A percentile compares a stretch with the other conserved stretches of the same genome.
phyloP scores from a whole-genome alignment of 2,113 vertebrate species.

The Blennius ocellaris region DNA sequence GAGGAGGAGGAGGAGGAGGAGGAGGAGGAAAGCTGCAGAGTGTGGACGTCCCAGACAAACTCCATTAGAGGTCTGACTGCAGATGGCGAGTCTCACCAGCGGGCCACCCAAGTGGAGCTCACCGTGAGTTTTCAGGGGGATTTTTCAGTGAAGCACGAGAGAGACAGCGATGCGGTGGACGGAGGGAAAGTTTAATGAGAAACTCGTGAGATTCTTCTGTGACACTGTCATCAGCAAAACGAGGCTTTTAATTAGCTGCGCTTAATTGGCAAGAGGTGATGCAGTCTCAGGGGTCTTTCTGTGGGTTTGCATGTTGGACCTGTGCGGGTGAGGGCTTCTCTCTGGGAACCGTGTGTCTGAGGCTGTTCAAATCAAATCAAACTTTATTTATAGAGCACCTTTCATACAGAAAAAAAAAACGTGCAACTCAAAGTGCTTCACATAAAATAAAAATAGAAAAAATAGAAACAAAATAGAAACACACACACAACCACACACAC shows the following conservation, averaged over 20 bases:
- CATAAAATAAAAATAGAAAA: too few relatives aligned
- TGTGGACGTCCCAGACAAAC: conserved; percentile 52
- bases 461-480: too few relatives aligned
- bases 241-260: conserved; percentile 11
- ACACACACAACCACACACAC: too few relatives aligned
- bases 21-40: conserved; percentile 13
- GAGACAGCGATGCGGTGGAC: neutral
- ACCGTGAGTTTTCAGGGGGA: conserved; percentile 3
- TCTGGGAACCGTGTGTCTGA: too few relatives aligned
- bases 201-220: neutral
- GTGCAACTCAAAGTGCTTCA: too few relatives aligned
- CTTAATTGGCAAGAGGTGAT: too few relatives aligned
- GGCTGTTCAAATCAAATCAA: too few relatives aligned
- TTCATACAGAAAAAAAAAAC: too few relatives aligned
- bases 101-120: conserved; percentile 70
- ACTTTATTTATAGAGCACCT: too few relatives aligned
- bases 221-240: conserved; percentile 20
- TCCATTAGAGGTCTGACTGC: conserved; percentile 62
- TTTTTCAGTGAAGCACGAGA: neutral
- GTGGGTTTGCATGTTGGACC: too few relatives aligned
- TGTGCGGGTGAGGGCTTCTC: too few relatives aligned
- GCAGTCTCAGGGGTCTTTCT: too few relatives aligned
- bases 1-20: conserved; percentile 28
- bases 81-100: conserved; percentile 54
- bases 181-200: conserved; percentile 18